phyloP scores from a whole-genome alignment of 2,888 invertebrate species.

The Acanthosepion lycidas region DNA sequence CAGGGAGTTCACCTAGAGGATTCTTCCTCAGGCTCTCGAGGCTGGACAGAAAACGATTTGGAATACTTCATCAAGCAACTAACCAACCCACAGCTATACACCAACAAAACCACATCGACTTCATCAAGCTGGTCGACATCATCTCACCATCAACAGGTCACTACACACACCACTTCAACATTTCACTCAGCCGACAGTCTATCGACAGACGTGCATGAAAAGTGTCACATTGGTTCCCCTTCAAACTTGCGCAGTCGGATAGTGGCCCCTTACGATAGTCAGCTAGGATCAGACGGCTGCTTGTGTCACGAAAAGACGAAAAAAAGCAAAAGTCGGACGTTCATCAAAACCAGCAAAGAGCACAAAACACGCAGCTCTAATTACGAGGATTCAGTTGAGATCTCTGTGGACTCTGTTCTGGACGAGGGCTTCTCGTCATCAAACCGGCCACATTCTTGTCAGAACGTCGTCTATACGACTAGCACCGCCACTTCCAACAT shows the following conservation, averaged over 20 bases:
- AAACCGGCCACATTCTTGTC: background rate
- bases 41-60: slow-evolving; percentile 39
- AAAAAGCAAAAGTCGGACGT: slow-evolving; percentile 37
- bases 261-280: background rate
- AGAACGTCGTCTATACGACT: background rate
- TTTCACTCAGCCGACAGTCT: background rate
- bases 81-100: slow-evolving; percentile 34
- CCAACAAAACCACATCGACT: slow-evolving; percentile 34
- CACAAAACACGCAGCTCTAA: slow-evolving; percentile 33
- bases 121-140: slow-evolving; percentile 25
- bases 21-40: slow-evolving; percentile 37
- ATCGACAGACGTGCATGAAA: background rate
- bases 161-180: background rate
- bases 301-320: slow-evolving; percentile 40
- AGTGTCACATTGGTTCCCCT: slow-evolving; percentile 8
- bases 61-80: slow-evolving; percentile 44
- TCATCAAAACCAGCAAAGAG: background rate
- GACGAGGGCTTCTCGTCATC: slow-evolving; percentile 36
- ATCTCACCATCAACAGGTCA: background rate
- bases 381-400: slow-evolving; percentile 34
- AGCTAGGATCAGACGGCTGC: background rate
- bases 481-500: slow-evolving; percentile 11
- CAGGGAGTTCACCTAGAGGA: slow-evolving; percentile 46
- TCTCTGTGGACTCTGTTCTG: slow-evolving; percentile 44
- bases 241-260: background rate